Conservation (phyloP, 2,888 invertebrate genomes). For the Linnaemya tessellans region DNA sequence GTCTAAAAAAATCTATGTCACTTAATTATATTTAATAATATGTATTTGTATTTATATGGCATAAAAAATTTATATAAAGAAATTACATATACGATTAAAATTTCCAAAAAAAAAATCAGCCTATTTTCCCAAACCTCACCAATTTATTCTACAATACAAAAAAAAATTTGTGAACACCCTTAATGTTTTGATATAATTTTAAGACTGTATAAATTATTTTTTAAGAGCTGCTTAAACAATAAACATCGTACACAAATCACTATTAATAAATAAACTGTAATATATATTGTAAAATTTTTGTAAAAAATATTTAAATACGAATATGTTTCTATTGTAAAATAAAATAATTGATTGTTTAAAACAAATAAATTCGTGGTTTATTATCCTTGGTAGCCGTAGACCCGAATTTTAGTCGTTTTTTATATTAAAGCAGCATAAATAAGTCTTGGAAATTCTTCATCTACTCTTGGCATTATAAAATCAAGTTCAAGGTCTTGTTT, state of each 20-base stretch:
- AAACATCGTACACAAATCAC: slow-evolving; percentile 29
- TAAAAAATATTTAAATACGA: slow-evolving; percentile 16
- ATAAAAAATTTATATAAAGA: not conserved
- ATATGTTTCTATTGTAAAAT: slow-evolving; percentile 40
- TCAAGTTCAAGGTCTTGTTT: no score
- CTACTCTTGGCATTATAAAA: no score
- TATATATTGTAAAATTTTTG: slow-evolving; percentile 21
- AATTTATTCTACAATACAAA: not conserved
- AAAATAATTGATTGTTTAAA: slow-evolving; percentile 22
- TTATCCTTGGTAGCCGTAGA: not conserved
- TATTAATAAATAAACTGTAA: not conserved
- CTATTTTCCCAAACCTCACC: not conserved
- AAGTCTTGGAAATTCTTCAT: no score
- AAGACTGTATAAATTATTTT: slow-evolving; percentile 62
- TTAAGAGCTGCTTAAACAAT: slow-evolving; percentile 48
- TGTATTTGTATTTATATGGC: slow-evolving; percentile 20
- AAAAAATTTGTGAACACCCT: not conserved
- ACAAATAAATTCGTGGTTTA: slow-evolving; percentile 1
- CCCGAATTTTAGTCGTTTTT: no score
- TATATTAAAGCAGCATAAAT: no score
- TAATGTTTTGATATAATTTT: slow-evolving; percentile 37
- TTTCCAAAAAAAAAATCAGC: not conserved
- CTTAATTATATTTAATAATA: slow-evolving; percentile 46
- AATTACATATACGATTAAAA: slow-evolving; percentile 3
- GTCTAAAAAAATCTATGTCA: slow-evolving; percentile 69